Evolutionary conservation across 2,797 vertebrate genomes (phyloP), one percentile per base, ranked within the genome.

Genomic region (Graptemys geographica): DNA sequence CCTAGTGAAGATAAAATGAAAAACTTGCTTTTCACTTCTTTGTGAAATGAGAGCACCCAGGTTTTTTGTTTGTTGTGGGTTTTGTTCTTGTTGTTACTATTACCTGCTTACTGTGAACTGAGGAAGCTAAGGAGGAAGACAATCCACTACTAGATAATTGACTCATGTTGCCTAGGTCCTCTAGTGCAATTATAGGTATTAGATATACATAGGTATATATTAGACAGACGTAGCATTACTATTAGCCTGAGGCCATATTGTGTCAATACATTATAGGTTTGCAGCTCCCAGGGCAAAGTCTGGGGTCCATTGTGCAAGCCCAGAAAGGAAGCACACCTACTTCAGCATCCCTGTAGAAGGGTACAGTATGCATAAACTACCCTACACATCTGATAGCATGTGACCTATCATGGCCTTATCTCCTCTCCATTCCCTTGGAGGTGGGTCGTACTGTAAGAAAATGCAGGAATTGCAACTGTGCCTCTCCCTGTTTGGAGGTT

Each of bases 1-100:
- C 65, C 79, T 82, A 92, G n/a, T 80, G 94, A 69, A 82, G 41
- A 84, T 21, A 88, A 85, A 96, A 92, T 79, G 7, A 84, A 93
- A 87, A 89, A 19, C 19, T 21, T 62, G 69, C 19, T 19, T 89
- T 90, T 79, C 37, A 94, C 89, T 93, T 55, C 55, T 11, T 53
- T 9, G 33, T 57, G 25, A 59, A 27, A 5, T 57, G 27, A 12
- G 27, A 59, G 27, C 11, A 5, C 56, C 25, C 7, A 87, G 15
- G 3, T 89, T 51, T 33, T 0, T 0, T 56, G 81, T 84, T 87
- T 83, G 72, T 12, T 65, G 93, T 92, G 47, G 72, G 56, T 11
- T 57, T 57, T 57, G 56, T 57, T 79, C 44, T 83, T 56, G 52
- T 89, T 69, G 3, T 33, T 91, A 87, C 57, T 91, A 69, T 21